These are phyloP conservation scores for Prochilodus magdalenae DNA, from an alignment of 2,113 vertebrate species.

Conservation along the genomic window DNA sequence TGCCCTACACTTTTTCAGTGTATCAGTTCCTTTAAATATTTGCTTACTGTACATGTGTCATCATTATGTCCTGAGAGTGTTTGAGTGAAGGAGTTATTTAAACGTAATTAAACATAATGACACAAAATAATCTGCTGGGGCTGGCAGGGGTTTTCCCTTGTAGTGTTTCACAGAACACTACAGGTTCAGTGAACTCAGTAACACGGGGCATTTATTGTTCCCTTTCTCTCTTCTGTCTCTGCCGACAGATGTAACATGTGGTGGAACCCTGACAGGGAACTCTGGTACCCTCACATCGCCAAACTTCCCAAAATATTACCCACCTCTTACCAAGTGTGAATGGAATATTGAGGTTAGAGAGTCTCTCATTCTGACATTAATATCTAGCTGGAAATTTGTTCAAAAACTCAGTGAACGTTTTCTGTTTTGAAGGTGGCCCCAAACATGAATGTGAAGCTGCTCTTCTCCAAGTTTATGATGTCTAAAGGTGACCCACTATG, in stretches of 20 bases:
- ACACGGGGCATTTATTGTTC: neutral
- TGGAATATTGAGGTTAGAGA: slow-evolving; percentile 88
- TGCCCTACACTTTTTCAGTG: too few relatives aligned
- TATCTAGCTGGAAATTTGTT: neutral
- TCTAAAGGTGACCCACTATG: slow-evolving; percentile 72
- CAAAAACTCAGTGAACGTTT: neutral
- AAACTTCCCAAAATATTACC: slow-evolving; percentile 89
- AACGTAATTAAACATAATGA: too few relatives aligned
- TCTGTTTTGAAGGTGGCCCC: slow-evolving; percentile 78
- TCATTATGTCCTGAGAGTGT: too few relatives aligned
- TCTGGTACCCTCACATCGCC: slow-evolving; percentile 83
- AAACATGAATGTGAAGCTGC: slow-evolving; percentile 80
- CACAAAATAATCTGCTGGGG: too few relatives aligned
- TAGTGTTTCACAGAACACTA: too few relatives aligned
- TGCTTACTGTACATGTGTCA: too few relatives aligned
- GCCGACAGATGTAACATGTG: slow-evolving; percentile 69
- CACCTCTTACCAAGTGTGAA: slow-evolving; percentile 77
- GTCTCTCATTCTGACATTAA: neutral
- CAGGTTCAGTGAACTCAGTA: too few relatives aligned
- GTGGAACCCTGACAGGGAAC: slow-evolving; percentile 69
- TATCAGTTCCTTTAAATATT: too few relatives aligned
- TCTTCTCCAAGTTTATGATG: slow-evolving; percentile 85
- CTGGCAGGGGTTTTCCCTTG: too few relatives aligned
- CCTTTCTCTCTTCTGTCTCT: neutral
- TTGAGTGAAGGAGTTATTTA: too few relatives aligned